These are phyloP conservation scores for Nomada fucata DNA, from an alignment of 2,888 invertebrate genomes.

Conservation along the genomic window DNA sequence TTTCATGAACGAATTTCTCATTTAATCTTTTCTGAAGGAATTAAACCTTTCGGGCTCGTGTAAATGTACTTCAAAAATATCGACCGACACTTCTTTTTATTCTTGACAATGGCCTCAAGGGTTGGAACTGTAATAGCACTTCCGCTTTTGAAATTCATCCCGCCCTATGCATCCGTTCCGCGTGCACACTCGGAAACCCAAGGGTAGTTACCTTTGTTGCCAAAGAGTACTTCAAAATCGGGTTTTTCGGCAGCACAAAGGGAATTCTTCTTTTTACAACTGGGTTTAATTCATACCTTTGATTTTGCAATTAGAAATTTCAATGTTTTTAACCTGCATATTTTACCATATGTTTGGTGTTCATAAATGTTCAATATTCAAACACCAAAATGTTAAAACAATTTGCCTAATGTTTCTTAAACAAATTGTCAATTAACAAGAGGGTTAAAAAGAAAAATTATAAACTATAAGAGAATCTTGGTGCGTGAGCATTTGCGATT, in stretches of 20 bases:
- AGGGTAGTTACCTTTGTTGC: conserved; percentile 66
- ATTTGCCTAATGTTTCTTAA: too few relatives aligned
- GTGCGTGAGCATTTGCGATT: too few relatives aligned
- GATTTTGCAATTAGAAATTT: neutral
- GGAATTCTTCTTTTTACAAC: neutral
- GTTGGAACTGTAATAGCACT: conserved; percentile 22
- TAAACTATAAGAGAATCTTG: too few relatives aligned
- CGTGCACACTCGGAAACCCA: conserved; percentile 59
- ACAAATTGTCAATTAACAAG: too few relatives aligned
- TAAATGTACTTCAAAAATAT: conserved; percentile 15
- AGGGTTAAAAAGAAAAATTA: too few relatives aligned
- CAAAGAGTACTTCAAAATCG: conserved; percentile 59
- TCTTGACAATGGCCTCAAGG: neutral
- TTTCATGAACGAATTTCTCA: neutral
- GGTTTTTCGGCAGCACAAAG: conserved; percentile 1
- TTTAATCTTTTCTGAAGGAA: neutral
- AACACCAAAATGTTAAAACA: too few relatives aligned
- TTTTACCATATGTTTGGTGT: too few relatives aligned
- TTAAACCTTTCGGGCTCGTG: neutral
- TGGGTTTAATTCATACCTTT: neutral
- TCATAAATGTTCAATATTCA: too few relatives aligned
- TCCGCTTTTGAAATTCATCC: conserved; percentile 22
- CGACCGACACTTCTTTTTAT: conserved; percentile 9
- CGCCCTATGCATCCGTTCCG: conserved; percentile 67
- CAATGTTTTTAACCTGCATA: too few relatives aligned